phyloP scores from a whole-genome alignment of 2,888 invertebrate genomes.

The Drosophila borealis region DNA sequence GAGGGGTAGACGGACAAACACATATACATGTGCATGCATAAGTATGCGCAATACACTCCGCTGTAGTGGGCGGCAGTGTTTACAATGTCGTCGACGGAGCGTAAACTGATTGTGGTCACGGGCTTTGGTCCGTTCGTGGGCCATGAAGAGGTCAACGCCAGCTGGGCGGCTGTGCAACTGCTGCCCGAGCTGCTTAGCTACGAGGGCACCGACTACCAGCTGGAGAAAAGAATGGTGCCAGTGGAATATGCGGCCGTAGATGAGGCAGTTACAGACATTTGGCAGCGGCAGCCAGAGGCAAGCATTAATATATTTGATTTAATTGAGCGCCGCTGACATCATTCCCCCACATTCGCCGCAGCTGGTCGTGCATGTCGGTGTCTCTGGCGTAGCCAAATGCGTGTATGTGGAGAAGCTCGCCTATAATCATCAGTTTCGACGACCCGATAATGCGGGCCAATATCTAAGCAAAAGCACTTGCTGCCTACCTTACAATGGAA shows the following conservation, averaged over 20 bases:
- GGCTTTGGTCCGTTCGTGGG: constrained; percentile 92
- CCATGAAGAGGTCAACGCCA: constrained; percentile 89
- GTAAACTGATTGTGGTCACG: constrained; percentile 86
- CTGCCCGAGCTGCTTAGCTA: constrained; percentile 84
- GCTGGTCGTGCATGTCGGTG: constrained; percentile 85
- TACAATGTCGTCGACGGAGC: constrained; percentile 62
- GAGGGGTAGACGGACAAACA: not conserved
- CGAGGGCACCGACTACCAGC: constrained; percentile 84
- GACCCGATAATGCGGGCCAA: constrained; percentile 81
- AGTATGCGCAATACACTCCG: not conserved
- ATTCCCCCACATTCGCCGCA: constrained; percentile 44
- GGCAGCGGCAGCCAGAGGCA: constrained; percentile 88
- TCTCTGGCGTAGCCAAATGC: constrained; percentile 79
- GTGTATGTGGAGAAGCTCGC: constrained; percentile 83
- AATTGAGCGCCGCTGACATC: constrained; percentile 42
- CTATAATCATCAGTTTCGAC: constrained; percentile 82
- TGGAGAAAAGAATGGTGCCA: constrained; percentile 87
- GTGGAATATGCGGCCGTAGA: constrained; percentile 89
- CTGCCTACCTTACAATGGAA: constrained; percentile 55
- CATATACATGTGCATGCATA: not conserved
- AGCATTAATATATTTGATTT: constrained; percentile 39
- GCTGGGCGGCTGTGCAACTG: constrained; percentile 91
- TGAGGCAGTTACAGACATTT: constrained; percentile 87
- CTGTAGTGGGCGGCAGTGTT: constrained; percentile 31
- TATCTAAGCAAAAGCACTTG: constrained; percentile 67